These are phyloP conservation scores for Oophaga pumilio DNA, from an alignment of 2,113 vertebrate species.

Conservation along the genomic window DNA sequence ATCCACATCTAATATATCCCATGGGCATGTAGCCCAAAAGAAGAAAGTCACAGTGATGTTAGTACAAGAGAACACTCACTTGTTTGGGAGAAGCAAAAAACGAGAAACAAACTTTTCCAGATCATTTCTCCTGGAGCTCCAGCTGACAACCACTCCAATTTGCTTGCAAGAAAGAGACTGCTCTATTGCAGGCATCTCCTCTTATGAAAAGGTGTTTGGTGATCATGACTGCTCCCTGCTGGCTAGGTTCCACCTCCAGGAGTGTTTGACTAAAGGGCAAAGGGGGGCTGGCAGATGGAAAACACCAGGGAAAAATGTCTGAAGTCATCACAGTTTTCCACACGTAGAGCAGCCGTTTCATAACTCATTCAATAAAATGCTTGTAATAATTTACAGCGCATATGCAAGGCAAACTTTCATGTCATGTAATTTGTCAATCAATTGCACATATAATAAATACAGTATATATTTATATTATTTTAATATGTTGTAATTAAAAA, in stretches of 20 bases:
- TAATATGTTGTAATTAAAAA: too few relatives aligned
- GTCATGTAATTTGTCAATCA: not conserved
- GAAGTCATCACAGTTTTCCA: not conserved
- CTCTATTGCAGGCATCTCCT: not conserved
- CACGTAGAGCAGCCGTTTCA: not conserved
- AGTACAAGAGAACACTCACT: conserved; percentile 35
- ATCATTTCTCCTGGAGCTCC: conserved; percentile 30
- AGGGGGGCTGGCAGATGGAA: conserved; percentile 6
- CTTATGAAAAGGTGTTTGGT: conserved; percentile 44
- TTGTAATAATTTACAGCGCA: not conserved
- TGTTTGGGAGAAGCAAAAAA: conserved; percentile 30
- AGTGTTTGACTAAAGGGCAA: conserved; percentile 43
- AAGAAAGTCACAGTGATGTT: not conserved
- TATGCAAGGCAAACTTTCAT: not conserved
- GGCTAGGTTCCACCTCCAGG: conserved; percentile 39
- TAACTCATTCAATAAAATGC: not conserved
- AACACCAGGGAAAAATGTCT: conserved; percentile 8
- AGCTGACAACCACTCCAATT: conserved; percentile 12
- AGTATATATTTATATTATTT: too few relatives aligned
- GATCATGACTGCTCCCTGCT: conserved; percentile 45
- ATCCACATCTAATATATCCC: too few relatives aligned
- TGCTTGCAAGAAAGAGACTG: conserved; percentile 25
- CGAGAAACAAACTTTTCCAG: conserved; percentile 39
- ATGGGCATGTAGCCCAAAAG: not conserved
- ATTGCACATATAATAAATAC: not conserved